These are phyloP conservation scores for Tenthredo livida DNA, from an alignment of 2,888 invertebrate genomes.

Conservation along the genomic window DNA sequence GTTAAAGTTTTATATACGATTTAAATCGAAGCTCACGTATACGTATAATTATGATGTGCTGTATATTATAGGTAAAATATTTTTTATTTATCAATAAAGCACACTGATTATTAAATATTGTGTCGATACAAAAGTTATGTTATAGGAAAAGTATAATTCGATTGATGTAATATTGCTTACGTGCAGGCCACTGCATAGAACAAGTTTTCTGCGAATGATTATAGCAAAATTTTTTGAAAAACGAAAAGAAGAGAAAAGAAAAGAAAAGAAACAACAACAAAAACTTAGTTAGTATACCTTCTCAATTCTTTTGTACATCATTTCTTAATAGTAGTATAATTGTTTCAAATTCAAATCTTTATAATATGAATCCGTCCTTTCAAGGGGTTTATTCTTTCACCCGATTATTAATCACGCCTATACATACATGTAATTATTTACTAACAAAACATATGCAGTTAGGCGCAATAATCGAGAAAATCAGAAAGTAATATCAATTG, in stretches of 20 bases:
- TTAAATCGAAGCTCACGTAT: conserved; percentile 34
- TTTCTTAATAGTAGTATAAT: neutral
- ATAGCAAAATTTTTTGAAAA: neutral
- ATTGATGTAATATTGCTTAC: neutral
- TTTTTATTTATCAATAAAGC: conserved; percentile 30
- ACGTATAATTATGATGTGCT: conserved; percentile 25
- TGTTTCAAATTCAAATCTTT: neutral
- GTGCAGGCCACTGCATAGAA: neutral
- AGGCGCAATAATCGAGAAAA: neutral
- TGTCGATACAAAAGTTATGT: conserved; percentile 13
- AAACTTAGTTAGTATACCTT: neutral
- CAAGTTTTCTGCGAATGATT: neutral
- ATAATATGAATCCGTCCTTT: conserved; percentile 35
- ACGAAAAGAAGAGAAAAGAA: neutral
- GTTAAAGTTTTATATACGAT: conserved; percentile 19
- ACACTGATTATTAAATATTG: conserved; percentile 13
- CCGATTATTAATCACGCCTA: neutral
- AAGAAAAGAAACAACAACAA: neutral
- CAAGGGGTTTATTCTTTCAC: conserved; percentile 16
- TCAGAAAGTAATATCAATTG: neutral
- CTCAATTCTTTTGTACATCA: neutral
- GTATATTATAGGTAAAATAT: conserved; percentile 4
- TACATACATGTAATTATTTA: neutral
- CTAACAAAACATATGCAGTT: neutral
- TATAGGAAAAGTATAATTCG: neutral